Evolutionary conservation across 92 coral and sea anemone genomes (phyloP), one percentile per base, ranked within the genome.

Genomic region (Umimayanthus kanabou): DNA sequence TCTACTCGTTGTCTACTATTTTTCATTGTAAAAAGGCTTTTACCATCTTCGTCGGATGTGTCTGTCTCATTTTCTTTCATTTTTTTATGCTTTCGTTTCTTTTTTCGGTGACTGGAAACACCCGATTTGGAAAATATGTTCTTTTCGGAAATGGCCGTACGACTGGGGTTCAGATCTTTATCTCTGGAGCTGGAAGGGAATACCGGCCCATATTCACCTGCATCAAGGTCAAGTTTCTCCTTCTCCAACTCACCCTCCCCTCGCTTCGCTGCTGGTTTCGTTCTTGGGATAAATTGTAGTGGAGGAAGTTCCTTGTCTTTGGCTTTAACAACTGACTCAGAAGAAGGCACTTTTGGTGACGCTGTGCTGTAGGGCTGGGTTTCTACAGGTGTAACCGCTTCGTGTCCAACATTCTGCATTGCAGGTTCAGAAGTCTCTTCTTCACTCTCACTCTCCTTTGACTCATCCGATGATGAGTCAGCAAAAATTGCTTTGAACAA

Each of bases 401-500:
- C 45, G 33, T 57, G 26, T 72, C 6, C 33, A 49, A 37, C 76
- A 28, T 75, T 66, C 53, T 53, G 77, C 20, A 76, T 78, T 7
- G 70, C 22, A 13, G 88, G 15, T 30, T n/a, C 87, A 4, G 69
- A 29, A 47, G 49, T 10, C 15, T 25, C 73, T 64, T 92, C 94
- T 42, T 93, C 97, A 57, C 90, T 86, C 15, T 93, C 94, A 49
- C 94, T 91, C 40, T 91, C 92, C 30, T 91, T 93, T 1, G 92
- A 80, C 65, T 94, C 93, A 55, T 94, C 98, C 20, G 96, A 91
- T 5, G 98, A 97, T 4, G 98, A 96, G 61, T 93, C 93, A 39
- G 99, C 99, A 86, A 97, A 97, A 57, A 97, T 96, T 22, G 98
- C 97, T 88, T 95, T 97, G 43, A 97, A 97, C 76, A 97, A 90